Conservation (phyloP, 2,797 vertebrate species). For the Phalanger gymnotis region DNA sequence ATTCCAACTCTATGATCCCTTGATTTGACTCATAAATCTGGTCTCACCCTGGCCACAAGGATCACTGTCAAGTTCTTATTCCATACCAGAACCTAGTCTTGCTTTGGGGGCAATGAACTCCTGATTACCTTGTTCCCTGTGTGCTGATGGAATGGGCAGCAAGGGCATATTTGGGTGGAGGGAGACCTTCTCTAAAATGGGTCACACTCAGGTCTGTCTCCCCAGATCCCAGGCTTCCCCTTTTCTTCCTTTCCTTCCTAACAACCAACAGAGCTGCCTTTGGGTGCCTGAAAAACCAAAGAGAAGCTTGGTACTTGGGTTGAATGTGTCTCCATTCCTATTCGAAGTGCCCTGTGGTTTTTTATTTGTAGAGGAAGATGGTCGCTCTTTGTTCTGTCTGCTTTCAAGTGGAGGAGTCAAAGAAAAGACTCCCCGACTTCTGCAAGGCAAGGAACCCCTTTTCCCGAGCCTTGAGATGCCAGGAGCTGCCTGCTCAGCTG, state of each 20-base stretch:
- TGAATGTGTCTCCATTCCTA: constrained; percentile 47
- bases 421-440: too few species aligned
- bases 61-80: not conserved
- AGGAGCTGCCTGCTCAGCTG: not conserved
- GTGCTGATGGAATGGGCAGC: not conserved
- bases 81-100: not conserved
- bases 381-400: not conserved
- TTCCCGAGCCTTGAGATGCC: not conserved
- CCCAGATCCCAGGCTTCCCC: not conserved
- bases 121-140: not conserved
- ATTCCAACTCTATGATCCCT: not conserved
- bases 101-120: not conserved
- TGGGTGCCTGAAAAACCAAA: not conserved
- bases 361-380: constrained; percentile 47
- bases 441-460: not conserved
- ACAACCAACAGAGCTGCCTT: not conserved
- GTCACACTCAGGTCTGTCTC: not conserved
- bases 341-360: constrained; percentile 60
- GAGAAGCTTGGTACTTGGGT: constrained; percentile 54
- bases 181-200: not conserved
- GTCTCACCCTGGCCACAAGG: not conserved
- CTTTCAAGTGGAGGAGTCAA: not conserved
- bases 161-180: not conserved
- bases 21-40: not conserved
- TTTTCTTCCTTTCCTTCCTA: not conserved